Conservation (phyloP, 2,888 invertebrate species). For the Bruchidius siliquastri region DNA sequence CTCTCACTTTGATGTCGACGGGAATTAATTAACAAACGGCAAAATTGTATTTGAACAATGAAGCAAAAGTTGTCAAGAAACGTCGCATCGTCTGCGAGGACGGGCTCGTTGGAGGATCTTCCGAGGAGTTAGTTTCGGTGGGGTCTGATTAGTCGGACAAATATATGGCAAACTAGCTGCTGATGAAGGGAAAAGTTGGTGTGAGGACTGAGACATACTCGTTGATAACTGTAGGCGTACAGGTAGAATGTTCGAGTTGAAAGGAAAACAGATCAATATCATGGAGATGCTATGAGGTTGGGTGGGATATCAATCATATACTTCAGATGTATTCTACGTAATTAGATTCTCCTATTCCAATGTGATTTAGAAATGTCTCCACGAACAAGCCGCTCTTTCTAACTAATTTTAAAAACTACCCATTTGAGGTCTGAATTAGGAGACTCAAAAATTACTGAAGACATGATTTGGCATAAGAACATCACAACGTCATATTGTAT, state of each 20-base stretch:
- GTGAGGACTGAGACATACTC: not conserved
- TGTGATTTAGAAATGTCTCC: too few relatives aligned
- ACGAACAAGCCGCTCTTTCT: too few relatives aligned
- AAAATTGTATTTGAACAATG: slow-evolving; percentile 60
- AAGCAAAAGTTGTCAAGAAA: slow-evolving; percentile 21
- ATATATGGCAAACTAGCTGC: not conserved
- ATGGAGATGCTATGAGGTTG: not conserved
- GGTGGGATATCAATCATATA: not conserved
- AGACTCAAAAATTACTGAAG: too few relatives aligned
- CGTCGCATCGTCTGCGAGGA: not conserved
- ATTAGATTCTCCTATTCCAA: too few relatives aligned
- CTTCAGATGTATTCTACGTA: not conserved
- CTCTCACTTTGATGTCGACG: slow-evolving; percentile 28
- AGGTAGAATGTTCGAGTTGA: not conserved
- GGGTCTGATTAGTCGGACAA: not conserved
- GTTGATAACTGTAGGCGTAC: not conserved
- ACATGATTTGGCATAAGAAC: too few relatives aligned
- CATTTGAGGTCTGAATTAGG: too few relatives aligned
- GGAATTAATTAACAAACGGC: slow-evolving; percentile 58
- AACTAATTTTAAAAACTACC: too few relatives aligned
- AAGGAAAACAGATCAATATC: not conserved
- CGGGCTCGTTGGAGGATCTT: slow-evolving; percentile 17
- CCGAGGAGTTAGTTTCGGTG: slow-evolving; percentile 15
- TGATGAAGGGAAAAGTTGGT: not conserved
- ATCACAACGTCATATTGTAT: too few relatives aligned